Evolutionary conservation across 2,888 invertebrate genomes (phyloP), one percentile per base, ranked within the genome.

Genomic region (Pseudeuparius sepicola): DNA sequence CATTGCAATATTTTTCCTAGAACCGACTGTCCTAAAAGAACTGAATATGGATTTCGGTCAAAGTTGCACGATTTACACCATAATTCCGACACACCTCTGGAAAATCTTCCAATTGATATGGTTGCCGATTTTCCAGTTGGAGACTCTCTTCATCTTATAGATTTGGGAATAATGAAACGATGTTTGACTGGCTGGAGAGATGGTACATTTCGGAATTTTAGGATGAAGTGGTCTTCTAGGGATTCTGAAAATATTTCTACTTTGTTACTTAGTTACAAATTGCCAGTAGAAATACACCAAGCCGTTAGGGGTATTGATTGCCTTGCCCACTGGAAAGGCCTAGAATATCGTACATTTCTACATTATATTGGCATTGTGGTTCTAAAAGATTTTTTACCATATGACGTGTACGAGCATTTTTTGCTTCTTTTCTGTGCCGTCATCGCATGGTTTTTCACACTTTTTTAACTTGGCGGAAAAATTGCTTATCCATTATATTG

Each of bases 101-200:
- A 13, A 14, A 5, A 13, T 4, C 29, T 43, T 7, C 34, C 31
- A 12, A 43, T 42, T 30, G 29, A 42, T 29, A 43, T 43, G 39
- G 20, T 42, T 7, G 32, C 31, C 18, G 32, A 34, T 12, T 42
- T 43, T 39, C 36, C 36, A 7, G 35, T 43, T 18, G 41, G 30
- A 7, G 41, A 43, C 31, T 41, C 43, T 18, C 27, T 43, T 9
- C 38, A 42, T 26, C 30, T 39, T 13, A 36, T 39, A 10, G 35
- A 39, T 31, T 37, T 42, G 14, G 41, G 43, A n/a, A 28, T 41
- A 18, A 43, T 29, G 32, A 44, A 44, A 35, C 25, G 29, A 30
- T 45, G 43, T 29, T 24, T 43, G 14, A 30, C 34, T 3, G 43
- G 44, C 9, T 46, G 44, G 46, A n/a, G n/a, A n/a, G 40, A 45